Base-by-base conservation (phyloP, 2,888 invertebrate species). In the Agriopis leucophaearia region DNA sequence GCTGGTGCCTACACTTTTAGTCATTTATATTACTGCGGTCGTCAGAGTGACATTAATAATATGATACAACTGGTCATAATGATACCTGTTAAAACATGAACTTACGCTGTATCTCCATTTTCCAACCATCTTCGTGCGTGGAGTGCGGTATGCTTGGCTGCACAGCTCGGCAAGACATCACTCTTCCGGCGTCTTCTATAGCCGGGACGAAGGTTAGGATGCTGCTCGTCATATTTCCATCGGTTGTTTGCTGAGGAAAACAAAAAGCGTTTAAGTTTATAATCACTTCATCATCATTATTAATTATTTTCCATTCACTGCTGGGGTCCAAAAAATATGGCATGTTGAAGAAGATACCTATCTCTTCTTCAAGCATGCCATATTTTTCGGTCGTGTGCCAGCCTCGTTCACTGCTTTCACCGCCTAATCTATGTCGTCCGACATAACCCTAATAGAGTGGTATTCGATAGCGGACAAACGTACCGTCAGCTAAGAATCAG, bases 151-250 rank as follows among this genome's bases (percentile, higher is more conserved):
- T 71, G 2, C 84, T 80, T 0, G 93, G 89, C 72, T 94, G 94
- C 0, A 90, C 84, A 0, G 92, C 93, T 57, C 94, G 78, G 73
- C 94, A 94, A 3, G 94, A 94, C 18, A 94, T 81, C 27, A 92
- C 91, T 69, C 94, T 87, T 0, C 95, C 95, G 9, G 94, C 95
- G 77, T 96, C 96, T 69, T 96, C 96, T 66, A 95, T 94, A 6
- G 94, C 90, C 0, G 96, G 96, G 48, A 94, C 92, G 84, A 96
- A 96, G 50, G 95, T 94, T 72, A 96, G 85, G 62, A 95, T 94
- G 78, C 96, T 96, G 73, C 94, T 95, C n/a, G 96, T 96, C 42
- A 95, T 90, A 85, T 96, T 96, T n/a, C 96, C 95, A 72, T 96
- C 96, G 0, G 94, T 85, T 57, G 94, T 94, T 5, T 84, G 87